Base-by-base conservation (phyloP, 2,797 vertebrate species). In the Thalassophryne amazonica region DNA sequence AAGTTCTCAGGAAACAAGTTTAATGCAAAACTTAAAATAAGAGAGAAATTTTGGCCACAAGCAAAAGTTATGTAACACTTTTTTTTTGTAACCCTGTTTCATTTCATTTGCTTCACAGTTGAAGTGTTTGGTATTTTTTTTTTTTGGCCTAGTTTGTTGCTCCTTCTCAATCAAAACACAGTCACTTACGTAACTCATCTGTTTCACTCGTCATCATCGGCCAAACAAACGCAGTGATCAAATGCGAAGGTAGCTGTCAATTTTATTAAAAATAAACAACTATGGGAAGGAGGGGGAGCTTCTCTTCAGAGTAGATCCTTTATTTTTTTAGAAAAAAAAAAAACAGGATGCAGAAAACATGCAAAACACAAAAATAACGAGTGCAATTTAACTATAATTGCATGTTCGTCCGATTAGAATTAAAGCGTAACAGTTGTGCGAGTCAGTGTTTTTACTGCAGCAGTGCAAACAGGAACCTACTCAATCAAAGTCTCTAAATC, bases 41-140 rank as follows among this genome's bases (percentile, higher is more conserved):
- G 73, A 73, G 61, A 58, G 69, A 73, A 57, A 65, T 60, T 43
- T 4, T 24, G 37, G 60, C 53, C 56, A 76, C 31, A 54, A 61
- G 61, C 17, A 13, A 29, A 34, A 0, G 71, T 79, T 83, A 79
- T 14, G 70, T 70, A 81, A 81, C 20, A 27, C 29, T 15, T 28
- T 32, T 8, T 18, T 41, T 33, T 25, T 33, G 27, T 3, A n/a
- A 30, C 39, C 45, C 24, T 21, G 25, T 62, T 73, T 59, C 53
- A 59, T 71, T 61, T 53, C 41, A 59, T 69, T 47, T 71, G 64
- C 81, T 70, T 76, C 64, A 71, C 56, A 69, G 51, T 37, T 73
- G 63, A 53, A 69, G 51, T 33, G 30, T 51, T 63, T 34, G 51
- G 29, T 71, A 69, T 7, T 53, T 64, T 47, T 40, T n/a, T 13